A percentile compares a stretch with the other conserved stretches of the same genome.
These are phyloP conservation scores for Tetranychus urticae DNA, from an alignment of 1,140 invertebrate genomes.

Conservation along the genomic window DNA sequence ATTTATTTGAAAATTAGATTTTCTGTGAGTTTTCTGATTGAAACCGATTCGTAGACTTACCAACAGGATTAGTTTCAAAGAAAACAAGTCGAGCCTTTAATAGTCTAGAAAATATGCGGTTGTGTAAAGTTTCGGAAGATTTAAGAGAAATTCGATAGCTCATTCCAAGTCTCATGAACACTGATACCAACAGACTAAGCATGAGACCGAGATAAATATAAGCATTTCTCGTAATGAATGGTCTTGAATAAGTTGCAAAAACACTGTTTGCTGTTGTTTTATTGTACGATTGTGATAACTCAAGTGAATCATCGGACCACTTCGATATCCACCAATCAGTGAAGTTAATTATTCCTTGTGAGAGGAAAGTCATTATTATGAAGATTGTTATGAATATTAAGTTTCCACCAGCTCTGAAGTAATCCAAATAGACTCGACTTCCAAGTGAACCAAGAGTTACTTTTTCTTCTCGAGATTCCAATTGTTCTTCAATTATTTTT, in stretches of 20 bases:
- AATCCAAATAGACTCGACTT: neutral
- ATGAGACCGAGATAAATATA: no score
- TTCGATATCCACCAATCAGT: no score
- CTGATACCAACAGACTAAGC: no score
- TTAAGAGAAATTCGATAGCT: slow-evolving; percentile 31
- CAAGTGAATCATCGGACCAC: no score
- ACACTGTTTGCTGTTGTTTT: no score
- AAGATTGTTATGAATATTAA: neutral
- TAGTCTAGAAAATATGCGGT: slow-evolving; percentile 53
- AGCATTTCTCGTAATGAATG: no score
- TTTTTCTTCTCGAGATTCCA: neutral
- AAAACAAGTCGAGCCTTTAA: slow-evolving; percentile 57
- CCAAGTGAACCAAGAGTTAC: neutral
- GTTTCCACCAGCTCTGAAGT: neutral
- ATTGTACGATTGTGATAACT: no score
- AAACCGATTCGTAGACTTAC: slow-evolving; percentile 7
- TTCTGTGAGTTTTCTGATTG: neutral
- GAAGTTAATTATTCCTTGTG: slow-evolving; percentile 11
- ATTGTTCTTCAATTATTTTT: neutral
- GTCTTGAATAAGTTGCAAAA: no score
- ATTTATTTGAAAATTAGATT: neutral
- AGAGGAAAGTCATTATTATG: neutral
- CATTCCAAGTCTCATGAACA: slow-evolving; percentile 9
- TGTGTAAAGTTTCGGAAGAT: slow-evolving; percentile 50
- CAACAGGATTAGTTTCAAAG: slow-evolving; percentile 59